These are phyloP conservation scores for Poeciliopsis turrubarensis DNA, from an alignment of 2,113 vertebrate genomes.

Conservation along the genomic window DNA sequence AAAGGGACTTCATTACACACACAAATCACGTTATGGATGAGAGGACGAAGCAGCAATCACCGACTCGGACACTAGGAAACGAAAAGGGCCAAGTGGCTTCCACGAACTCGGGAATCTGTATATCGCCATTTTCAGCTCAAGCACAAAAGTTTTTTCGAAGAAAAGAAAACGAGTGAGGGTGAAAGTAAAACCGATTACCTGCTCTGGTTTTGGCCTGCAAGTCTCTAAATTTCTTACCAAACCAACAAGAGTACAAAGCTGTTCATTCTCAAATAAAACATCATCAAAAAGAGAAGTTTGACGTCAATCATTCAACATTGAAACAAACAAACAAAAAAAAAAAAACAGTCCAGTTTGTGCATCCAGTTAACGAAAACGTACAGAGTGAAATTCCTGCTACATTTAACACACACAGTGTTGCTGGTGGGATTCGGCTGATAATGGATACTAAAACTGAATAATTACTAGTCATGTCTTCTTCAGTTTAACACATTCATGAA, in stretches of 20 bases:
- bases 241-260: no score
- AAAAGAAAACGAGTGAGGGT: background rate
- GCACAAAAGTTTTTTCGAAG: background rate
- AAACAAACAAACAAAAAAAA: background rate
- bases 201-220: no score
- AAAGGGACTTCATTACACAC: slow-evolving; percentile 48
- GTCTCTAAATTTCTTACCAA: no score
- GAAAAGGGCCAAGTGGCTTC: background rate
- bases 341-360: background rate
- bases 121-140: no score
- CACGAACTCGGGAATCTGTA: background rate
- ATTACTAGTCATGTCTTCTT: background rate
- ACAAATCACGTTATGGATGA: slow-evolving; percentile 45
- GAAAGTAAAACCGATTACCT: no score
- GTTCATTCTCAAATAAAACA: no score
- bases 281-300: background rate
- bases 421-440: no score
- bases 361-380: no score
- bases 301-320: background rate
- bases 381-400: no score
- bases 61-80: background rate
- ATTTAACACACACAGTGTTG: no score
- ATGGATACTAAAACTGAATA: no score
- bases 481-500: no score
- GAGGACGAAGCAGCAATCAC: slow-evolving; percentile 15